A percentile compares a stretch with the other conserved stretches of the same genome.
These are phyloP conservation scores for Nephrotoma flavescens DNA, from an alignment of 2,888 invertebrate species.

Conservation along the genomic window DNA sequence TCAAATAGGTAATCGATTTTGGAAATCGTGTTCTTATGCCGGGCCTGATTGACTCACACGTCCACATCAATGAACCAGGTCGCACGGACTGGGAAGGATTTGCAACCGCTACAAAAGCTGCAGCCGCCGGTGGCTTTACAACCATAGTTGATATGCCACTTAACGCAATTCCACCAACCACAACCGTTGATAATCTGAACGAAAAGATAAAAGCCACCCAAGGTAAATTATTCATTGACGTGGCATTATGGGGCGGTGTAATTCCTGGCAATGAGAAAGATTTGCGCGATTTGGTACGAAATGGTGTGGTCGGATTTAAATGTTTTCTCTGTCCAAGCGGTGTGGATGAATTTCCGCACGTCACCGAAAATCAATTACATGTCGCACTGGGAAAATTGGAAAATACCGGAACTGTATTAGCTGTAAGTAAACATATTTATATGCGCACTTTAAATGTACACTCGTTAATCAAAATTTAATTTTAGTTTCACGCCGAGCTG, in stretches of 20 bases:
- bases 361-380: constrained; percentile 39
- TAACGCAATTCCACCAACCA: constrained; percentile 61
- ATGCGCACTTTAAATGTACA: not conserved
- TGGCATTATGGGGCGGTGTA: constrained; percentile 70
- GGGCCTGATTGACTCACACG: constrained; percentile 55
- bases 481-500: constrained; percentile 57
- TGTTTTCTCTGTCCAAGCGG: constrained; percentile 56
- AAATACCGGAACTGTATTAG: constrained; percentile 43
- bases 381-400: constrained; percentile 41
- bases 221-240: constrained; percentile 47
- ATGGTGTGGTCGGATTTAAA: constrained; percentile 60
- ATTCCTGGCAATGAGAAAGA: constrained; percentile 50
- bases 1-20: constrained; percentile 31
- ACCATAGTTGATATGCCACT: constrained; percentile 59
- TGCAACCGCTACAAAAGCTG: constrained; percentile 51
- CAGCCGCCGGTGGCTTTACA: constrained; percentile 56
- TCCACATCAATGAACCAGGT: constrained; percentile 60
- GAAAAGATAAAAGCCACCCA: constrained; percentile 43
- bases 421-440: constrained; percentile 32
- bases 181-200: constrained; percentile 43
- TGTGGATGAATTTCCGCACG: constrained; percentile 51
- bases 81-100: constrained; percentile 59
- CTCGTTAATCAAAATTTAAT: constrained; percentile 12
- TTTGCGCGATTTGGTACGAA: constrained; percentile 39
- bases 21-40: constrained; percentile 44